Base-by-base conservation (phyloP, 2,888 invertebrate genomes). In the Cancer borealis region DNA sequence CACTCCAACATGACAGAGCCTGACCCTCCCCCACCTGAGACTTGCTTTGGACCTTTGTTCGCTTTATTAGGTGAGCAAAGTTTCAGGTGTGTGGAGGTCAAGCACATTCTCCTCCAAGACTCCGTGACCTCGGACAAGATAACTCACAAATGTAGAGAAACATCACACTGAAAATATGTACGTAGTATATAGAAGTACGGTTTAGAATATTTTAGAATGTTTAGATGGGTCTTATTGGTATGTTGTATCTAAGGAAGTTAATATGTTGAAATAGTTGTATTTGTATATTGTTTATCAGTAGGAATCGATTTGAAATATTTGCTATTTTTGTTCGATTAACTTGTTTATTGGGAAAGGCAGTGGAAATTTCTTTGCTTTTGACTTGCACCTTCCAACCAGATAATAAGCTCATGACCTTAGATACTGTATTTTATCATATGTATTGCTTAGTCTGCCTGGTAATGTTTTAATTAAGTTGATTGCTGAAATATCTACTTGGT, bases 61-160 rank as follows among this genome's bases (percentile, higher is more conserved):
- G 95, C 95, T 93, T 79, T 92, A 95, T 92, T 93, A 95, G 95
- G 95, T 95, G 95, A 95, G 95, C 95, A 95, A 95, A 95, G 95
- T 95, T 95, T 95, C 95, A 95, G 95, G 95, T 95, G 95, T 95
- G 95, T 95, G 95, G 95, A 95, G 94, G 94, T 45, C 60, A 88
- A 93, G 95, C 92, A 88, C 79, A 6, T 73, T 88, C 88, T 21
- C 88, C 88, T n/a, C 0, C 60, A 73, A 79, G 88, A 89, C 54
- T 47, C n/a, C 5, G 12, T 12, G 46, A 3, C n/a, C 46, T 10
- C 30, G 14, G 46, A n/a, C 84, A 66, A 66, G n/a, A 4, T n/a
- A 73, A n/a, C 26, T 73, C 26, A 73, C 66, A 17, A n/a, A 66
- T 66, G 66, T n/a, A 73, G 26, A 73, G n/a, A 73, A 73, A 8